Base-by-base conservation (phyloP, 64 coral and sea anemone species). In the Montipora cactus region DNA sequence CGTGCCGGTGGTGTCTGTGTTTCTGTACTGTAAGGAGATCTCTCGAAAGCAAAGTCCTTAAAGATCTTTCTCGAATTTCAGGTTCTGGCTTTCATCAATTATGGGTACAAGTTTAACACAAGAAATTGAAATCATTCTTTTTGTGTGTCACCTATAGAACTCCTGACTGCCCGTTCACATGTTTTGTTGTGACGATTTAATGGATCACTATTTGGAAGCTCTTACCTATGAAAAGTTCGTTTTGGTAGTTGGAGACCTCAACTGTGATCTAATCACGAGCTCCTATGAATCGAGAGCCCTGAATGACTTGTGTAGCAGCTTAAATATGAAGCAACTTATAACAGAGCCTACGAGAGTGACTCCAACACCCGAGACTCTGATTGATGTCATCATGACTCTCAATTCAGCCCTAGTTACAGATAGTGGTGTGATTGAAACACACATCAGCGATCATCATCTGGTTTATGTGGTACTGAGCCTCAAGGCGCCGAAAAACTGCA, bases 241-340 rank as follows among this genome's bases (percentile, higher is more conserved):
- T 52, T 14, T 88, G 44, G 73, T 88, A 11, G 87, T 76, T 88
- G 87, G 70, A 52, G 87, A 88, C 51, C 47, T 88, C 4, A 88
- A 88, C 87, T 88, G 87, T 22, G 16, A 88, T 47, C 13, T 88
- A 70, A 2, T 88, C 7, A 88, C 64, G 5, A 74, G 45, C 28
- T 73, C 64, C 19, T 74, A 88, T 73, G 85, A 88, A 73, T 70
- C 85, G 46, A 88, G 69, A 88, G 85, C 85, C 3, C 62, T 88
- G 23, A 88, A 72, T 19, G 85, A 88, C 46, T 71, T 88, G 62
- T 88, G 62, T 74, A 14, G 13, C 18, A 74, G 66, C 18, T 52
- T 82, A 52, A 82, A 82, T 16, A 82, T 82, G 80, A 82, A 52
- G 21, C 80, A 82, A 52, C 80, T 82, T 82, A 59, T 82, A 82